Base-by-base conservation (phyloP, 2,113 vertebrate species). In the Tachysurus vachellii region DNA sequence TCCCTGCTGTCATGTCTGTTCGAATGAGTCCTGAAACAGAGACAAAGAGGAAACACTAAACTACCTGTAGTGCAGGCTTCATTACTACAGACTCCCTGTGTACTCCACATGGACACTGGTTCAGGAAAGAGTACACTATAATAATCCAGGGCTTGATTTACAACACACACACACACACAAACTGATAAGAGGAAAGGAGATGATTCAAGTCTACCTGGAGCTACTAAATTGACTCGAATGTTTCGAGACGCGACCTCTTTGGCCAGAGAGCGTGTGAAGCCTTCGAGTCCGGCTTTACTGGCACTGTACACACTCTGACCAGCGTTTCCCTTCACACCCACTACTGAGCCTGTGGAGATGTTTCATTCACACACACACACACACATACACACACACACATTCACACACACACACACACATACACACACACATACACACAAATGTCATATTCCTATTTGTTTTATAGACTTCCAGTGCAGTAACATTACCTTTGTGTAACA, bases 231-330 rank as follows among this genome's bases (percentile, higher is more conserved):
- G 62, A 99, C 97, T 75, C 96, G 93, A 88, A 99, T 94, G 75
- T 97, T 94, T 26, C 95, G 97, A 88, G 93, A 96, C 12, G 93
- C 96, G 1, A 99, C 97, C 93, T 99, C 98, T 94, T 97, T 99
- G 82, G 98, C 98, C 86, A 99, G 93, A 50, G 97, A 97, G 42
- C 95, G 94, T 21, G 97, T 98, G 95, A 99, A 98, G 68, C 97
- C 97, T 85, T 98, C 93, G 12, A 99, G 92, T 71, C 97, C 97
- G 53, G 96, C 96, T 93, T 99, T 99, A 89, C 94, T 96, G 93
- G 97, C 96, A 44, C 98, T 96, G 93, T 99, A 99, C 0, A 94
- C 94, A 70, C 94, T 94, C 93, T 99, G 98, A 16, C 98, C 98
- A 7, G 95, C 85, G 57, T 97, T 97, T 84, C 98, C 97, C 91